A percentile compares a stretch with the other conserved stretches of the same genome.
phyloP scores from a whole-genome alignment of 92 coral and sea anemone species.

The Bergia puertoricense region DNA sequence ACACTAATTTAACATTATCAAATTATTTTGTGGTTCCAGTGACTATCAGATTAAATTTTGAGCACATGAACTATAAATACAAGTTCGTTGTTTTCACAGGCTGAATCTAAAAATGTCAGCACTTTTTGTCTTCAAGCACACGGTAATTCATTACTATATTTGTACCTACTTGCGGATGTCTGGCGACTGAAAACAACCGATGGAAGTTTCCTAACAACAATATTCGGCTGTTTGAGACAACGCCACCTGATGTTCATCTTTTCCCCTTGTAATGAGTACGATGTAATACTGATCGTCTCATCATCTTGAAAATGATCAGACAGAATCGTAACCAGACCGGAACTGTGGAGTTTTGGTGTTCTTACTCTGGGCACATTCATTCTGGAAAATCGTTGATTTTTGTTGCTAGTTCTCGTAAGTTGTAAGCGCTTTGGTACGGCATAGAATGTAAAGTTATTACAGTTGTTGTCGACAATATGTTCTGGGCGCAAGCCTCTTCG shows the following conservation, averaged over 20 bases:
- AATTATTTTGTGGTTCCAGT: too few relatives aligned
- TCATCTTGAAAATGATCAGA: slow-evolving; percentile 31
- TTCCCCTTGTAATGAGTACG: slow-evolving; percentile 18
- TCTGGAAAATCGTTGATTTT: neutral
- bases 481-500: slow-evolving; percentile 18
- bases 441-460: neutral
- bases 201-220: neutral
- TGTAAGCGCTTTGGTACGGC: slow-evolving; percentile 21
- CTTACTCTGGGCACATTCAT: neutral
- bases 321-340: neutral
- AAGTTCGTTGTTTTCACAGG: too few relatives aligned
- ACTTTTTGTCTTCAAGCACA: neutral
- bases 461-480: slow-evolving; percentile 18
- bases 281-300: slow-evolving; percentile 6
- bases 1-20: too few relatives aligned
- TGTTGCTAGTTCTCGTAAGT: neutral
- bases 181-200: neutral
- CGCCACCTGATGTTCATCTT: slow-evolving; percentile 17
- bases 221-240: neutral
- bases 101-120: neutral
- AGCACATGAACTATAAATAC: too few relatives aligned
- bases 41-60: too few relatives aligned
- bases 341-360: neutral
- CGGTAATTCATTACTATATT: neutral
- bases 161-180: slow-evolving; percentile 6